Evolutionary conservation across 2,888 invertebrate species (phyloP), one percentile per base, ranked within the genome.

Genomic region (Resseliella maxima): DNA sequence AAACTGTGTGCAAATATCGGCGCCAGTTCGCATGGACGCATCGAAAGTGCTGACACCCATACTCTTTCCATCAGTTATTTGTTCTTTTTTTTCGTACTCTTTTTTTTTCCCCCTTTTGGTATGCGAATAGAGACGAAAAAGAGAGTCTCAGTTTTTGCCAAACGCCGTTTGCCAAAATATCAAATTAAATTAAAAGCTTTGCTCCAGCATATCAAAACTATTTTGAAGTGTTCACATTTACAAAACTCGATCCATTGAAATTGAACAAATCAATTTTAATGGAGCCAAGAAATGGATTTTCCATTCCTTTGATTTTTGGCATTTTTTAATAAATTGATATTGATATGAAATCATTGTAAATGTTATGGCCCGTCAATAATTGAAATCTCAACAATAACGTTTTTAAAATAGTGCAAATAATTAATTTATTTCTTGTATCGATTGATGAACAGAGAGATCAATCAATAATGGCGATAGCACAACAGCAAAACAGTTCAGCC

Each of bases 101-200:
- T n/a, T n/a, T n/a, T n/a, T n/a, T n/a, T n/a, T n/a, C n/a, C n/a
- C n/a, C n/a, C n/a, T 72, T 72, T 31, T 59, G 15, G 18, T 41
- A 12, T 18, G 18, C 46, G 24, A 59, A 3, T 24, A 59, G 41
- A 12, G 12, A 41, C 41, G 12, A 41, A 41, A 41, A 41, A 41
- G 12, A 41, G 12, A 50, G 3, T 72, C 15, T 15, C 72, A 5
- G n/a, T 18, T 31, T 72, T 31, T 72, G 72, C 72, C 72, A 72
- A 35, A 72, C 72, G 15, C 12, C 1, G 31, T 31, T 72, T 72
- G 72, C 72, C 35, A 72, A 59, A 72, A n/a, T 72, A 72, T 72
- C 72, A 72, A 72, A 72, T 72, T 35, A 31, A 72, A 72, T 72
- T 72, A 72, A 72, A 72, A 72, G 72, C 31, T 72, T 31, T 72